phyloP scores from a whole-genome alignment of 2,113 vertebrate species.

The Pterophyllum scalare region DNA sequence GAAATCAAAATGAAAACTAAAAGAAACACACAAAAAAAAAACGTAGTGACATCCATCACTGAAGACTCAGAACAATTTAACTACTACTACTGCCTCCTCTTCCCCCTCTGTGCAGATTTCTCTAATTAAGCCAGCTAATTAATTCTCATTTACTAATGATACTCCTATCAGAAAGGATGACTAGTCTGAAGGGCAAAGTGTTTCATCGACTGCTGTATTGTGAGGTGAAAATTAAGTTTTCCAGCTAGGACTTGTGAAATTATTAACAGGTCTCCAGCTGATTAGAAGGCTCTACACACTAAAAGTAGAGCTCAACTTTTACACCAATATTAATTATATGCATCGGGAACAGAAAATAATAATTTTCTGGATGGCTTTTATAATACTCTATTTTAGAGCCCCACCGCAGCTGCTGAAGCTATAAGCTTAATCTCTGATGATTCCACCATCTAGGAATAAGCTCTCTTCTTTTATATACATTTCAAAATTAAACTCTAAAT shows the following conservation, averaged over 20 bases:
- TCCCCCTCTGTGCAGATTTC: conserved; percentile 28
- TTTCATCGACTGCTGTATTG: conserved; percentile 23
- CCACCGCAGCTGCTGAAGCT: not conserved
- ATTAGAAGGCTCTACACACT: conserved; percentile 33
- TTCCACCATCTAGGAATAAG: conserved; percentile 4
- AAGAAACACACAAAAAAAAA: not conserved
- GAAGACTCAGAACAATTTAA: not conserved
- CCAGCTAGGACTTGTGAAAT: conserved; percentile 52
- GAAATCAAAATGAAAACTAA: not conserved
- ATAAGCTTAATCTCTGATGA: conserved; percentile 19
- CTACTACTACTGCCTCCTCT: not conserved
- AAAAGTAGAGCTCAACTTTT: conserved; percentile 8
- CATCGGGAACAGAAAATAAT: conserved; percentile 8
- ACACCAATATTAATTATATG: conserved; percentile 27
- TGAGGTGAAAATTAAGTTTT: conserved; percentile 64
- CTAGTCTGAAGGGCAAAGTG: conserved; percentile 48
- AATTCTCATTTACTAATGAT: conserved; percentile 76
- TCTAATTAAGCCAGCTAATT: conserved; percentile 74
- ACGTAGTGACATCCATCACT: not conserved
- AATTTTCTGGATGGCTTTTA: conserved; percentile 22
- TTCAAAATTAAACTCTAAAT: conserved; percentile 31
- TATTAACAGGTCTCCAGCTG: conserved; percentile 65
- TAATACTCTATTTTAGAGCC: conserved; percentile 6
- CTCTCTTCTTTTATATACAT: conserved; percentile 36
- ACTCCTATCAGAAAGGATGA: conserved; percentile 57